Evolutionary conservation across 2,888 invertebrate genomes (phyloP).

Genomic region (Leucophenga maculata): DNA sequence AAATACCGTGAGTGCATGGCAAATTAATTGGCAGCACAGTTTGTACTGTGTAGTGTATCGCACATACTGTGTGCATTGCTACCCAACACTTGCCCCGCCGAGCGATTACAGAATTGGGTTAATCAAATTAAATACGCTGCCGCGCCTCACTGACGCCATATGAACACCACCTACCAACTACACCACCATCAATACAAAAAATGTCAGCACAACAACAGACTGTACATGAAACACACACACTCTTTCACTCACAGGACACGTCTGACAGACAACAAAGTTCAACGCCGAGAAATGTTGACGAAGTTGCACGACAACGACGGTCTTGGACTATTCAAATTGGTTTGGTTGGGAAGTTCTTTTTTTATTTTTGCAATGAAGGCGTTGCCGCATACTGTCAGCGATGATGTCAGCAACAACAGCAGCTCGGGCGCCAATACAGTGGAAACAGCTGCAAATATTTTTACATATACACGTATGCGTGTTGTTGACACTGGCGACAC

Average conservation of each 20-base stretch:
- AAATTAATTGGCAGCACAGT: conserved; percentile 16
- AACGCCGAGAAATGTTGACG: too few relatives aligned
- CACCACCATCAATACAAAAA: conserved; percentile 27
- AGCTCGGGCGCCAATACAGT: not conserved
- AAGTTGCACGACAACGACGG: too few relatives aligned
- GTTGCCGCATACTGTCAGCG: conserved; percentile 52
- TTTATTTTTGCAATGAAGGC: conserved; percentile 45
- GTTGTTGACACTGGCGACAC: conserved; percentile 48
- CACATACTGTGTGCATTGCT: not conserved
- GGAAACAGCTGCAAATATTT: not conserved
- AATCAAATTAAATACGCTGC: conserved; percentile 67
- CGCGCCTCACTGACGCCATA: conserved; percentile 53
- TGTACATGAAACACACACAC: not conserved
- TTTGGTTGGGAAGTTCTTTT: not conserved
- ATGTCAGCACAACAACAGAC: conserved; percentile 18
- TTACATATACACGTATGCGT: not conserved
- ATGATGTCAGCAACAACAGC: conserved; percentile 53
- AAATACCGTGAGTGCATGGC: not conserved
- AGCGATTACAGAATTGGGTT: conserved; percentile 53
- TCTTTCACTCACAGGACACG: not conserved
- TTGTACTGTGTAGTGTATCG: not conserved
- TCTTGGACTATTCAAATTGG: not conserved
- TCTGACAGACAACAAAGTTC: too few relatives aligned
- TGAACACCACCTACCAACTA: conserved; percentile 30
- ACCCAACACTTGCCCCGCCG: too few relatives aligned